These are phyloP conservation scores for Trissolcus basalis DNA, from an alignment of 1,140 invertebrate genomes.

Conservation along the genomic window DNA sequence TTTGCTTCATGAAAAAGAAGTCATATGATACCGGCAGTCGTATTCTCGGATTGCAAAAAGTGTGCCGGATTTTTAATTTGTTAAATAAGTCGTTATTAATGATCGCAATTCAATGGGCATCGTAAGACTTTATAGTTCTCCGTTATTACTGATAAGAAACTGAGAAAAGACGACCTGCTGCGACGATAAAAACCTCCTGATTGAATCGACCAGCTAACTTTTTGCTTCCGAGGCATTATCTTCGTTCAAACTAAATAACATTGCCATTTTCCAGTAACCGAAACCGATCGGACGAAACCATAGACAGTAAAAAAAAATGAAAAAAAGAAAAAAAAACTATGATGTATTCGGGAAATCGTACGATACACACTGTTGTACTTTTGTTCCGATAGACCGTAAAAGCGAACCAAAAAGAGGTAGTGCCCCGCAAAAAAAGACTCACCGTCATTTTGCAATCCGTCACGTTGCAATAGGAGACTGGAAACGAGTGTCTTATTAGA, in stretches of 20 bases:
- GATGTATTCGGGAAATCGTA: slow-evolving; percentile 14
- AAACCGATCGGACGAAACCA: slow-evolving; percentile 13
- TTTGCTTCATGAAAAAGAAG: too few relatives aligned
- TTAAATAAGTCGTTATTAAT: slow-evolving; percentile 8
- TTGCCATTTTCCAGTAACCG: slow-evolving; percentile 15
- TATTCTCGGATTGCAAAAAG: too few relatives aligned
- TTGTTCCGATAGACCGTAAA: background rate
- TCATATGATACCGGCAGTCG: too few relatives aligned
- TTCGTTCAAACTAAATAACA: slow-evolving; percentile 23
- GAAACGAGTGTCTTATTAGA: slow-evolving; percentile 20
- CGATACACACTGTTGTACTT: background rate
- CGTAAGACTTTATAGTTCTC: too few relatives aligned
- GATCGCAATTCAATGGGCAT: too few relatives aligned
- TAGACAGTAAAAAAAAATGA: background rate
- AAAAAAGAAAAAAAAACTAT: slow-evolving; percentile 18
- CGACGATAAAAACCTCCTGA: slow-evolving; percentile 21
- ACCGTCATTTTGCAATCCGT: slow-evolving; percentile 39
- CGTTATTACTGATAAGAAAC: background rate
- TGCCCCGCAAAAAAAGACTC: slow-evolving; percentile 11
- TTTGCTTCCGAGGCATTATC: slow-evolving; percentile 21
- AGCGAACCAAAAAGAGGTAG: too few relatives aligned
- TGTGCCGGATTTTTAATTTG: slow-evolving; percentile 6
- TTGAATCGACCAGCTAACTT: slow-evolving; percentile 11
- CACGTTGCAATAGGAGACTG: slow-evolving; percentile 16
- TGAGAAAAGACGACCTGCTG: background rate